These are phyloP conservation scores for Heliconius cydno DNA, from an alignment of 2,888 invertebrate genomes.

Conservation along the genomic window DNA sequence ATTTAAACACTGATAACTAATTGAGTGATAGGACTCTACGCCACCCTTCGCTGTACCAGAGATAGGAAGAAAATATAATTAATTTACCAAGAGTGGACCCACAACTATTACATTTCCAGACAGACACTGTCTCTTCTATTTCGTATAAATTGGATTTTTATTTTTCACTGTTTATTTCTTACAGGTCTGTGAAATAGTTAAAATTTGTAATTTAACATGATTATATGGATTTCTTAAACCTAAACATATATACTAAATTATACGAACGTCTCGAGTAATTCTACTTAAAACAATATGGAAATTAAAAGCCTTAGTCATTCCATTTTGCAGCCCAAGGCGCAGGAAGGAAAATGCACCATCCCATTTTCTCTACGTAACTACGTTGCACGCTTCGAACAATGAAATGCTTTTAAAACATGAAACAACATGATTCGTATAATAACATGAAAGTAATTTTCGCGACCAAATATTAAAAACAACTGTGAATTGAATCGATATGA, in stretches of 20 bases:
- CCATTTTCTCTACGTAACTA: constrained; percentile 77
- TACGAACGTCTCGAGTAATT: constrained; percentile 28
- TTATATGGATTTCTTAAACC: not conserved
- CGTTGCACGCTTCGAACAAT: constrained; percentile 77
- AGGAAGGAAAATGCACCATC: constrained; percentile 76
- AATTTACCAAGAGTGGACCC: not conserved
- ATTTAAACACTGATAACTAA: not conserved
- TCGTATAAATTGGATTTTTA: not conserved
- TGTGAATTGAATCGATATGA: constrained; percentile 7
- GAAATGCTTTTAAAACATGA: constrained; percentile 81
- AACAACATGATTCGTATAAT: constrained; percentile 70
- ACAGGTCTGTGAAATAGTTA: not conserved
- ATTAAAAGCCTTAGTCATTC: constrained; percentile 66
- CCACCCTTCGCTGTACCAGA: not conserved
- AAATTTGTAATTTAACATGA: not conserved
- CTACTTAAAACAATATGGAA: constrained; percentile 36
- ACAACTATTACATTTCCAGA: not conserved
- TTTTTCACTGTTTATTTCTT: not conserved
- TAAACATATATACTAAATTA: not conserved
- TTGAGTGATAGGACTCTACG: not conserved
- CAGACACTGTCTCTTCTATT: not conserved
- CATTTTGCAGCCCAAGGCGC: constrained; percentile 75
- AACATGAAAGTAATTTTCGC: constrained; percentile 63
- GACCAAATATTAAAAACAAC: constrained; percentile 23
- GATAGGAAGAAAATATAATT: not conserved